Percentiles rank a stretch among this genome's conserved stretches.
Evolutionary conservation across 2,888 invertebrate species (phyloP).

Genomic region (Odontocolon sp.): DNA sequence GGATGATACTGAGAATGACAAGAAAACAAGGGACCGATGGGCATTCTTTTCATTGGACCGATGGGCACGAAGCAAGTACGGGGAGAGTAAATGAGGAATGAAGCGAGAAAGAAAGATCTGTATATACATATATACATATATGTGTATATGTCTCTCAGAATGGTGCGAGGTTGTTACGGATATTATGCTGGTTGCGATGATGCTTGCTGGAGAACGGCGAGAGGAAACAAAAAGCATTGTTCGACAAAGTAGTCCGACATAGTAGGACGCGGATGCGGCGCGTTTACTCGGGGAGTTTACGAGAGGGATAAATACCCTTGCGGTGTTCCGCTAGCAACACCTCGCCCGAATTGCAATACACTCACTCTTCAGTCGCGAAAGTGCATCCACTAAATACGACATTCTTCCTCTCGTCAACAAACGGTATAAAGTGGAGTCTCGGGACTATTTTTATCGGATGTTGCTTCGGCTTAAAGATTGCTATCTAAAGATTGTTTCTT

Average conservation of each 20-base stretch:
- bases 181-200: constrained; percentile 8
- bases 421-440: too few relatives aligned
- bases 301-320: background rate
- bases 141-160: background rate
- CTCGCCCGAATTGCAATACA: too few relatives aligned
- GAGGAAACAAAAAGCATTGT: constrained; percentile 60
- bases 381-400: too few relatives aligned
- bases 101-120: background rate
- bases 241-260: constrained; percentile 42
- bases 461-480: too few relatives aligned
- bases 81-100: too few relatives aligned
- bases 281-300: background rate
- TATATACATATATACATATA: background rate
- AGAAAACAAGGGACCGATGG: too few relatives aligned
- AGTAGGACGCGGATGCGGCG: background rate
- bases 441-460: too few relatives aligned
- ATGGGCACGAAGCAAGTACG: background rate
- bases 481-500: too few relatives aligned
- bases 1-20: too few relatives aligned
- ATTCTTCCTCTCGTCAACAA: too few relatives aligned
- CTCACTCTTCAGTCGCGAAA: too few relatives aligned
- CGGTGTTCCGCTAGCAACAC: background rate
- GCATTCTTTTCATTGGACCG: too few relatives aligned
- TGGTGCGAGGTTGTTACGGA: background rate
- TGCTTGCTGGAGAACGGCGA: constrained; percentile 3